Base-by-base conservation (phyloP, 30 jellyfish, hydroid and myxozoan species). In the Haliclystus octoradiatus region DNA sequence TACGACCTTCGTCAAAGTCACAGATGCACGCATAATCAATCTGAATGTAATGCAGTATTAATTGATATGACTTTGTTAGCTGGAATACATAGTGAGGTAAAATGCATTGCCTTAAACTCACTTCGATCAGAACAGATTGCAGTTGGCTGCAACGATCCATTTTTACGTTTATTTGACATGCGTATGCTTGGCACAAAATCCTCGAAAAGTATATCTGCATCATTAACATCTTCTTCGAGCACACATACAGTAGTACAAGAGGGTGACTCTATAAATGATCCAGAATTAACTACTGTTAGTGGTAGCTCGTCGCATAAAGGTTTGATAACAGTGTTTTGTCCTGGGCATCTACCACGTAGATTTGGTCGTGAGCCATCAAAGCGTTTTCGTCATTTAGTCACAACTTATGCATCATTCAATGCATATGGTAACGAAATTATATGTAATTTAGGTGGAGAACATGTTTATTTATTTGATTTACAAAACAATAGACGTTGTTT, bases 61-160 rank as follows among this genome's bases (percentile, higher is more conserved):
- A 57, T 90, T 64, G 77, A 90, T 66, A 66, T 82, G 26, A 81
- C 70, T 53, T 34, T 79, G 1, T 84, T 79, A 50, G 88, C 73
- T 31, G 92, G 82, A 19, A 73, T 89, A 13, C 49, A 83, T 13
- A 77, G 84, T 50, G 99, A 90, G 71, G 94, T 85, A 49, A 90
- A 90, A 69, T 90, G 99, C 80, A 82, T 90, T 28, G 88, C 94
- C 31, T 33, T 90, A 13, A 93, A 90, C 65, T 95, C 95, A 12
- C 22, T 73, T 19, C 61, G 90, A 28, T 95, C 99, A 46, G 95
- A 90, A 75, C 88, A 51, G 3, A 75, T 90, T 30, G 99, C 99
- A 3, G 95, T 90, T n/a, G 99, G 99, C 19, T 82, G 84, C 27
- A 82, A 85, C 71, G 99, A 90, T 66, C 95, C 95, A 19, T 90